phyloP scores from a whole-genome alignment of 2,797 vertebrate genomes.

The Astyanax mexicanus region DNA sequence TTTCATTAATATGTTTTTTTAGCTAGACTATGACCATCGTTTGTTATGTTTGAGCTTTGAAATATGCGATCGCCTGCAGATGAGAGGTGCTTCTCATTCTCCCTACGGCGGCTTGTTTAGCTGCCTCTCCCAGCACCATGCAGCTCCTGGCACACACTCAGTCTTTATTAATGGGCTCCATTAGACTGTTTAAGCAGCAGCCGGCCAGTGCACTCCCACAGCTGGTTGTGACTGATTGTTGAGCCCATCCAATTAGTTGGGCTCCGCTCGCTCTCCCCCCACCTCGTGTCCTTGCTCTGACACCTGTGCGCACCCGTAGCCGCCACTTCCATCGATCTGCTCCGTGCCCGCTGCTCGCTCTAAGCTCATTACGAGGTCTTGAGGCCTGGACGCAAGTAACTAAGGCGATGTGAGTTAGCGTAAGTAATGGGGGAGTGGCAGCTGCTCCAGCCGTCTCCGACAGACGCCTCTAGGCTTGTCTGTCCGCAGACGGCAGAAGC shows the following conservation, averaged over 20 bases:
- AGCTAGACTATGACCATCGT: not conserved
- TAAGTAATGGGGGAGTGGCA: not conserved
- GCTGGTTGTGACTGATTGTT: slow-evolving; percentile 63
- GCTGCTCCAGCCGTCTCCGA: not conserved
- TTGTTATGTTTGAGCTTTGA: slow-evolving; percentile 26
- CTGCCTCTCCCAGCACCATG: slow-evolving; percentile 31
- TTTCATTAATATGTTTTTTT: slow-evolving; percentile 14
- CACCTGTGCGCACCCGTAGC: slow-evolving; percentile 47
- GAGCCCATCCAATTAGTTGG: slow-evolving; percentile 61
- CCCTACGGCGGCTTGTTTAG: slow-evolving; percentile 42
- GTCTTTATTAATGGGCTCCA: slow-evolving; percentile 73
- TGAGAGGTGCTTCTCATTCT: slow-evolving; percentile 24
- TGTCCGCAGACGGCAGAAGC: slow-evolving; percentile 39
- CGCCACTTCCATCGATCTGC: slow-evolving; percentile 43
- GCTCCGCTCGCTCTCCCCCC: slow-evolving; percentile 31
- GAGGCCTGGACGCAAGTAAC: slow-evolving; percentile 4
- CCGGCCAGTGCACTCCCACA: slow-evolving; percentile 59
- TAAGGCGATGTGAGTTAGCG: slow-evolving; percentile 7
- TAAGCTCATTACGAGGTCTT: slow-evolving; percentile 46
- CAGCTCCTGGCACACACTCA: slow-evolving; percentile 58
- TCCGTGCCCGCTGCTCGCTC: slow-evolving; percentile 24
- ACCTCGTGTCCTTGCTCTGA: slow-evolving; percentile 59
- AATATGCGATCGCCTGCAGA: slow-evolving; percentile 30
- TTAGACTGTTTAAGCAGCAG: slow-evolving; percentile 70
- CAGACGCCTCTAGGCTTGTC: slow-evolving; percentile 4